Evolutionary conservation across 1,140 invertebrate species (phyloP).

Genomic region (Sycophila sp.): DNA sequence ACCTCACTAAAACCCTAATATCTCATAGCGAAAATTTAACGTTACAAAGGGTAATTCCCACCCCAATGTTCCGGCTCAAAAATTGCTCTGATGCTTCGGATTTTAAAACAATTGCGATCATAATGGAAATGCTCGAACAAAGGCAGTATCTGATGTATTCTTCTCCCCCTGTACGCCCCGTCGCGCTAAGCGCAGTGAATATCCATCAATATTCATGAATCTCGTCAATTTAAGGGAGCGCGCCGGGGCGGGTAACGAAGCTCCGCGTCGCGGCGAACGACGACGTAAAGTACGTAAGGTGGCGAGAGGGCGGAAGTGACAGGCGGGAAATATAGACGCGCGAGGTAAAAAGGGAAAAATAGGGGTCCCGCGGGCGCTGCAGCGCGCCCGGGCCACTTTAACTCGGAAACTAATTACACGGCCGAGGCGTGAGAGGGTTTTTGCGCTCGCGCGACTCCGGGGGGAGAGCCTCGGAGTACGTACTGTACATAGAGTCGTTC

Average conservation of each 20-base stretch:
- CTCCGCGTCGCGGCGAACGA: not conserved
- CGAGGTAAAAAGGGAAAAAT: constrained; percentile 12
- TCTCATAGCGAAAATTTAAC: too few species aligned
- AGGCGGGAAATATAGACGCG: constrained; percentile 2
- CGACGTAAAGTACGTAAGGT: not conserved
- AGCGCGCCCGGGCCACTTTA: constrained; percentile 51
- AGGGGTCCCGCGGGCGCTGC: constrained; percentile 13
- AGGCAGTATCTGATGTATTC: too few species aligned
- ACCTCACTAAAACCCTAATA: too few species aligned
- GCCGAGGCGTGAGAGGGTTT: constrained; percentile 52
- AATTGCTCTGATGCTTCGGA: too few species aligned
- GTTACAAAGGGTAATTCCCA: too few species aligned
- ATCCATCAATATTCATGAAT: too few species aligned
- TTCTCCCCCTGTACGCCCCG: too few species aligned
- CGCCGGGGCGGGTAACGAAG: not conserved
- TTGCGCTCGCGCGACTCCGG: constrained; percentile 40
- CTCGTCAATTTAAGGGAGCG: too few species aligned
- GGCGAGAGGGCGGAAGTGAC: not conserved
- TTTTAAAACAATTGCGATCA: too few species aligned
- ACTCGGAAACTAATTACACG: constrained; percentile 61
- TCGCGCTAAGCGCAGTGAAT: too few species aligned
- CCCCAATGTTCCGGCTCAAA: too few species aligned
- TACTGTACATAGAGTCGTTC: not conserved
- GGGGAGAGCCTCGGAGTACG: constrained; percentile 19
- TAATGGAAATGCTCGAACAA: too few species aligned